These are phyloP conservation scores for Coregonus clupeaformis DNA, from an alignment of 2,113 vertebrate genomes.

Conservation along the genomic window DNA sequence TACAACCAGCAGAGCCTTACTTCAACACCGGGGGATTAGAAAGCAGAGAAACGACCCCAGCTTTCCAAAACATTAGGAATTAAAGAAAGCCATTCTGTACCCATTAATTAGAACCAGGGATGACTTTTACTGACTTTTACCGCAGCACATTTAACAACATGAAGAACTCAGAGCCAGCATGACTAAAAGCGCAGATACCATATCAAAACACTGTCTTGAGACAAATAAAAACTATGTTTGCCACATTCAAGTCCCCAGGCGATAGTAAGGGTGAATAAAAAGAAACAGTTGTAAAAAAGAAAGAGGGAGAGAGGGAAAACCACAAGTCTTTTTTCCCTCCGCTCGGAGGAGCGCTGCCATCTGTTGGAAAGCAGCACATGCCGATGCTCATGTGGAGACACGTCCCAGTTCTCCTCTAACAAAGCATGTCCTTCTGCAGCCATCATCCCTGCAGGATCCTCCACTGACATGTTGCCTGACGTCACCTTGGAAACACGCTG, in stretches of 20 bases:
- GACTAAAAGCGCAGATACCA: slow-evolving; percentile 48
- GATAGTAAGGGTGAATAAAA: slow-evolving; percentile 55
- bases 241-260: slow-evolving; percentile 50
- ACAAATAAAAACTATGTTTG: slow-evolving; percentile 57
- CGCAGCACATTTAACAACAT: slow-evolving; percentile 44
- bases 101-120: slow-evolving; percentile 66
- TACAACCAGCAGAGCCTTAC: slow-evolving; percentile 60
- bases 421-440: slow-evolving; percentile 54
- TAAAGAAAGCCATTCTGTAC: slow-evolving; percentile 62
- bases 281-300: slow-evolving; percentile 53
- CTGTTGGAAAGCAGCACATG: slow-evolving; percentile 63
- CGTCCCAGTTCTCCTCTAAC: slow-evolving; percentile 48
- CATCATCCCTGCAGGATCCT: slow-evolving; percentile 31
- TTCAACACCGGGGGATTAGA: slow-evolving; percentile 44
- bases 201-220: slow-evolving; percentile 49
- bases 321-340: slow-evolving; percentile 40
- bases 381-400: slow-evolving; percentile 58
- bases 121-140: slow-evolving; percentile 40
- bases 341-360: slow-evolving; percentile 60
- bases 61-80: slow-evolving; percentile 64
- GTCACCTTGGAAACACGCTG: slow-evolving; percentile 46
- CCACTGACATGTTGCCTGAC: slow-evolving; percentile 53
- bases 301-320: slow-evolving; percentile 22
- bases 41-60: slow-evolving; percentile 23
- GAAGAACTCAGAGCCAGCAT: slow-evolving; percentile 34